These are phyloP conservation scores for Rhopalosiphum nymphaeae DNA, from an alignment of 2,888 invertebrate genomes.

Conservation along the genomic window DNA sequence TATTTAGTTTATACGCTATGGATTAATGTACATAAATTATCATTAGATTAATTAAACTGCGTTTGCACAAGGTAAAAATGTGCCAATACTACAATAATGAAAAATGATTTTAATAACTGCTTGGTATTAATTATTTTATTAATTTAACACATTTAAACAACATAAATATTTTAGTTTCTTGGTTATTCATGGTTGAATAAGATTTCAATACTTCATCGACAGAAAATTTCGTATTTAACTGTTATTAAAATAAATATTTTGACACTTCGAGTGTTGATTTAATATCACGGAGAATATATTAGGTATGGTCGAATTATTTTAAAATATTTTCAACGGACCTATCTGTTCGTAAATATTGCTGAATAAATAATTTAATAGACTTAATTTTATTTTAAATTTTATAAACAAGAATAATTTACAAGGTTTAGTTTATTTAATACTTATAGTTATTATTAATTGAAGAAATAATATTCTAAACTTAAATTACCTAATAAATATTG, in stretches of 20 bases:
- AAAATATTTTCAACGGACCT: too few relatives aligned
- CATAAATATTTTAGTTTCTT: neutral
- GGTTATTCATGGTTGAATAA: neutral
- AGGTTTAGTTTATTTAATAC: too few relatives aligned
- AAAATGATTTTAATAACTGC: neutral
- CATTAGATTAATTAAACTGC: neutral
- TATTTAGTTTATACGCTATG: neutral
- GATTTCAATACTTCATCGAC: neutral
- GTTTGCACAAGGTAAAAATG: neutral
- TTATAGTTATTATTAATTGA: too few relatives aligned
- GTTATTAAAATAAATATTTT: neutral
- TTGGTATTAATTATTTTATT: neutral
- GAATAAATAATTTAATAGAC: too few relatives aligned
- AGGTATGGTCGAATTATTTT: too few relatives aligned
- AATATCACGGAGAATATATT: neutral
- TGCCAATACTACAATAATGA: neutral
- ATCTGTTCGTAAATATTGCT: too few relatives aligned
- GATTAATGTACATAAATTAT: neutral
- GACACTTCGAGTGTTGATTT: neutral
- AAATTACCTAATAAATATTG: too few relatives aligned
- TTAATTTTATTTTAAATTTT: too few relatives aligned
- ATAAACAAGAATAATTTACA: too few relatives aligned
- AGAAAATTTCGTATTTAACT: neutral
- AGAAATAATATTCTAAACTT: too few relatives aligned
- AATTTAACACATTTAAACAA: neutral